Evolutionary conservation across 2,888 invertebrate species (phyloP).

Genomic region (Drosophila yooni): DNA sequence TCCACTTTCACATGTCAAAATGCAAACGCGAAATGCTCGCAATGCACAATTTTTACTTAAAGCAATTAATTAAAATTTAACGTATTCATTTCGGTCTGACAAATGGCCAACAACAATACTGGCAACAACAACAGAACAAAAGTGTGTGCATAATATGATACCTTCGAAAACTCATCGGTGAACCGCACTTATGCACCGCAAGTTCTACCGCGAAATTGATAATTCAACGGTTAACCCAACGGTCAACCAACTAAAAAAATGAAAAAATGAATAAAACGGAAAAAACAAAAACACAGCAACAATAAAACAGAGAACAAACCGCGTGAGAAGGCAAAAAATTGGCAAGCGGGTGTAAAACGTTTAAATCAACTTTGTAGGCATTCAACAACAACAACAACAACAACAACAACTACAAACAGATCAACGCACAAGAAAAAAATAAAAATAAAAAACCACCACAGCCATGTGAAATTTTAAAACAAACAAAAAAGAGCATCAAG

Average conservation of each 20-base stretch:
- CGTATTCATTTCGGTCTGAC: slow-evolving; percentile 69
- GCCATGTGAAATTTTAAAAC: slow-evolving; percentile 42
- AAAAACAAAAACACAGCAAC: slow-evolving; percentile 23
- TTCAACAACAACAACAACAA: slow-evolving; percentile 14
- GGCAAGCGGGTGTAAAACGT: slow-evolving; percentile 63
- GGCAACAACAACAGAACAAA: slow-evolving; percentile 32
- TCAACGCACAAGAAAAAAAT: slow-evolving; percentile 8
- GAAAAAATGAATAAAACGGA: slow-evolving; percentile 46
- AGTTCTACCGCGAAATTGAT: slow-evolving; percentile 84
- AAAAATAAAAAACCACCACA: not conserved
- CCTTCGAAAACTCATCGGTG: slow-evolving; percentile 82
- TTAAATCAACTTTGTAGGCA: slow-evolving; percentile 69
- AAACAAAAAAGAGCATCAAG: slow-evolving; percentile 34
- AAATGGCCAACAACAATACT: slow-evolving; percentile 28
- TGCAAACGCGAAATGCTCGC: slow-evolving; percentile 45
- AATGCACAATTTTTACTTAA: slow-evolving; percentile 69
- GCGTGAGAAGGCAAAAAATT: slow-evolving; percentile 45
- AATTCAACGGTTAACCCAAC: slow-evolving; percentile 83
- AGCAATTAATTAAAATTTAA: slow-evolving; percentile 78
- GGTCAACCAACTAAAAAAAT: slow-evolving; percentile 65
- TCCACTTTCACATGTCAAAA: slow-evolving; percentile 70
- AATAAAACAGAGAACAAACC: slow-evolving; percentile 37
- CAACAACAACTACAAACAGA: slow-evolving; percentile 1
- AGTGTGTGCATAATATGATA: slow-evolving; percentile 63
- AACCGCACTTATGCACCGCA: slow-evolving; percentile 84